Base-by-base conservation (phyloP, 1,140 invertebrate genomes). In the Paralvinella palmiformis region DNA sequence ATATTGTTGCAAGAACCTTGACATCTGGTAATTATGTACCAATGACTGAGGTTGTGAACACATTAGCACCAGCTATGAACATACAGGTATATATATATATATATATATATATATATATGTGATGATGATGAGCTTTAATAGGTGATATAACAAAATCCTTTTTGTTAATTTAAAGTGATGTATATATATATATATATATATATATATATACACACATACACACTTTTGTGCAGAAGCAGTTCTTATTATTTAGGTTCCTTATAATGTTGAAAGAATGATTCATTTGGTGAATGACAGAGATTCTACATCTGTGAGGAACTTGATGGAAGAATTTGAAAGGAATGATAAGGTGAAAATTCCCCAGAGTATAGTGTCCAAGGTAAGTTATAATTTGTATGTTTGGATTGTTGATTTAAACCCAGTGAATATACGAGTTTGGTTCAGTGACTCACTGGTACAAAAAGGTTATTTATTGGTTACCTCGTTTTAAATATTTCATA, bases 21-120 rank as follows among this genome's bases (percentile, higher is more conserved):
- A 65, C 65, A n/a, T 68, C 68, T 15, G 80, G 81, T 13, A 62
- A 73, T 33, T 75, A 74, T 44, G 36, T 67, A 29, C 64, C 77
- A 32, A 60, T 69, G 15, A 65, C 68, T 3, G 35, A 48, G 1
- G 73, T 79, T 0, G 68, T 65, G 6, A 56, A 53, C 17, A 81
- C 82, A 15, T 68, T 78, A 5, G 79, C 82, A 13, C 77, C 80
- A 31, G 80, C 82, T 10, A 83, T 84, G 82, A 81, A 84, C 59
- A 83, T 84, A 68, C 75, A 79, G 71, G 78, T 81, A 60, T 31
- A 15, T 44, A 13, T 13, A 13, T 41, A 41, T 41, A 41, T 13
- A 13, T 41, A 41, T 13, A 41, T 10, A 41, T 13, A 41, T 13
- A 41, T 41, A 41, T 41, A 41, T 13, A n/a, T 13, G n/a, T 41